Evolutionary conservation across 2,113 vertebrate genomes (phyloP).

Genomic region (Ifrita kowaldi): DNA sequence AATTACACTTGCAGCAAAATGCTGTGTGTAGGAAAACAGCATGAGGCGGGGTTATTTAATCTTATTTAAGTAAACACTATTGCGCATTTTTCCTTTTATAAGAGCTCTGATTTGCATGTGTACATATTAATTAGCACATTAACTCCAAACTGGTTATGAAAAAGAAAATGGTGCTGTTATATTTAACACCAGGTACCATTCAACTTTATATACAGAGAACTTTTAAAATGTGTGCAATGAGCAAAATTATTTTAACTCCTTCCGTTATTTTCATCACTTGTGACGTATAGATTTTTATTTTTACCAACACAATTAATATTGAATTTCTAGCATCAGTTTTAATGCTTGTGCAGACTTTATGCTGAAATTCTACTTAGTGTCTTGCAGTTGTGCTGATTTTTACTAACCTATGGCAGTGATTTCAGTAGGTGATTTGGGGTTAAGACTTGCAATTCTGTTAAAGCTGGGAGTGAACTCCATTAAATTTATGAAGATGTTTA

Average conservation of each 20-base stretch:
- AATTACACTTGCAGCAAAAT: conserved; percentile 9
- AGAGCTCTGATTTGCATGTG: background rate
- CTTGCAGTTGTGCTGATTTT: background rate
- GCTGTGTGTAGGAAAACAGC: background rate
- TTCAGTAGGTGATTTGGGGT: background rate
- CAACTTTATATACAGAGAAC: conserved; percentile 4
- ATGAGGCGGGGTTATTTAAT: background rate
- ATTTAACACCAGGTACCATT: conserved; percentile 11
- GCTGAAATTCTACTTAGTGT: conserved; percentile 3
- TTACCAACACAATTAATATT: conserved; percentile 53
- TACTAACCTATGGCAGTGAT: background rate
- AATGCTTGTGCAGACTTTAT: conserved; percentile 4
- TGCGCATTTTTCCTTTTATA: background rate
- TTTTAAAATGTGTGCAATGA: conserved; percentile 49
- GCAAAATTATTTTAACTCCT: conserved; percentile 37
- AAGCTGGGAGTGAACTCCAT: background rate
- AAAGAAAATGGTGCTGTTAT: conserved; percentile 15
- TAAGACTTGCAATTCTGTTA: background rate
- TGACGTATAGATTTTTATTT: conserved; percentile 47
- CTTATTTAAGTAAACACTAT: background rate
- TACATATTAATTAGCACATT: background rate
- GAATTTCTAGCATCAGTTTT: conserved; percentile 30
- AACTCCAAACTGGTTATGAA: background rate
- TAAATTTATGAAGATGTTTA: background rate
- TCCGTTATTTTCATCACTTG: conserved; percentile 51